These are phyloP conservation scores for Talpa occidentalis DNA, from an alignment of 2,113 vertebrate species.

Conservation along the genomic window DNA sequence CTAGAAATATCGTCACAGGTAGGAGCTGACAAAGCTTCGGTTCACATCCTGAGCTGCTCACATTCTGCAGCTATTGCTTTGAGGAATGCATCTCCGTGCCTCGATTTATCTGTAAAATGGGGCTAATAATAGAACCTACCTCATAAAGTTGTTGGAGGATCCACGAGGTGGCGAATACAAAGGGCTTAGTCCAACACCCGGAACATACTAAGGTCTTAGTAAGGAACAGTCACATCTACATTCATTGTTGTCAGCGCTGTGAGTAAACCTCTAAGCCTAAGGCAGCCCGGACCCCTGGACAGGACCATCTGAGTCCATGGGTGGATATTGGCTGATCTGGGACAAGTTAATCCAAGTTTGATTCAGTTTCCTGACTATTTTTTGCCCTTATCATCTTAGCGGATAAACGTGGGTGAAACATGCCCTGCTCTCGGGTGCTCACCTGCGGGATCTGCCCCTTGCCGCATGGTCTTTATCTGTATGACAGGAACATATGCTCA, in stretches of 20 bases:
- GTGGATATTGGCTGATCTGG: background rate
- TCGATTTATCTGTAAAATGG: background rate
- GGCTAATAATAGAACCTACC: background rate
- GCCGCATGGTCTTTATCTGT: background rate
- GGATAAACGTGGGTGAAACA: background rate
- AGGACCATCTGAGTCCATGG: background rate
- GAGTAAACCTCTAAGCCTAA: background rate
- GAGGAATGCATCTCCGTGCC: background rate
- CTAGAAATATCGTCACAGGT: background rate
- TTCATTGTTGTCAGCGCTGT: background rate
- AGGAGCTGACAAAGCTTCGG: background rate
- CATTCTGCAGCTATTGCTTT: background rate
- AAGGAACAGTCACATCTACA: background rate
- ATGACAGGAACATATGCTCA: background rate
- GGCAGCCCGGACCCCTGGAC: background rate
- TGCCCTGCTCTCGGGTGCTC: background rate
- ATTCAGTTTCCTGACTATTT: background rate
- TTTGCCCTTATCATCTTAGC: background rate
- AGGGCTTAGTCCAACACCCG: background rate
- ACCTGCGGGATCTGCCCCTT: background rate
- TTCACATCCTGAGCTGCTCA: background rate
- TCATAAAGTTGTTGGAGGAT: background rate
- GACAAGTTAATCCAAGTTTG: background rate
- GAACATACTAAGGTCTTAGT: background rate
- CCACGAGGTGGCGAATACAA: background rate